Percentiles rank a stretch among this genome's conserved stretches.
phyloP scores from a whole-genome alignment of 1,140 invertebrate genomes.

The Drosophila funebris region DNA sequence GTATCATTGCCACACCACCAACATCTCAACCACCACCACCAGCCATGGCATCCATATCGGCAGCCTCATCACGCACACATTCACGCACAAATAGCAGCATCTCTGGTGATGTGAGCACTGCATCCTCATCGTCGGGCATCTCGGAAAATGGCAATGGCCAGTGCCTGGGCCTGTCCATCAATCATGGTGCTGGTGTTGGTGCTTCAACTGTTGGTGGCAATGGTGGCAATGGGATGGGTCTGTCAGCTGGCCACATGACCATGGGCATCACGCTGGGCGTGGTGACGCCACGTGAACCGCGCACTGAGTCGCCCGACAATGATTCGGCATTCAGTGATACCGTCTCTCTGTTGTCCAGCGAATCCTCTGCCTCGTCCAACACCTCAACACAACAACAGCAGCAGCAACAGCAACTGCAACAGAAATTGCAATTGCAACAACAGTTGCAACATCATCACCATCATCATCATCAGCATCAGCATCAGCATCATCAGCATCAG shows the following conservation, averaged over 20 bases:
- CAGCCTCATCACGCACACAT: constrained; percentile 83
- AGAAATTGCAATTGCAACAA: constrained; percentile 30
- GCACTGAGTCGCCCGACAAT: constrained; percentile 97
- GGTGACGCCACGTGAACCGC: constrained; percentile 83
- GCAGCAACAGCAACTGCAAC: constrained; percentile 28
- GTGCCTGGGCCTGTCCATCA: background rate
- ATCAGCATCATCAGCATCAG: background rate
- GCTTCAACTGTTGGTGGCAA: too few relatives aligned
- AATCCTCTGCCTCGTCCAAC: constrained; percentile 94
- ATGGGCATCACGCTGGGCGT: constrained; percentile 70
- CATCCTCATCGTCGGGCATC: constrained; percentile 78
- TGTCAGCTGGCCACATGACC: constrained; percentile 26
- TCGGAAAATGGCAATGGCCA: constrained; percentile 68
- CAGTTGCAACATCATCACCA: background rate
- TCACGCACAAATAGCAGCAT: constrained; percentile 85
- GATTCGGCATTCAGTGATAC: constrained; percentile 99
- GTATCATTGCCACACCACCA: background rate
- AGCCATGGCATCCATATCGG: constrained; percentile 42
- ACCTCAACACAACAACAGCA: constrained; percentile 85
- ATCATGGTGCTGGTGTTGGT: constrained; percentile 37
- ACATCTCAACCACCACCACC: constrained; percentile 15
- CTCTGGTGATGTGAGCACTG: constrained; percentile 77
- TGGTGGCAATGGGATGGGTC: background rate
- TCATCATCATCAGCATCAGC: background rate
- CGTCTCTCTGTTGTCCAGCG: constrained; percentile 94